Conservation (phyloP, 2,113 vertebrate genomes). For the Hyaena hyaena region DNA sequence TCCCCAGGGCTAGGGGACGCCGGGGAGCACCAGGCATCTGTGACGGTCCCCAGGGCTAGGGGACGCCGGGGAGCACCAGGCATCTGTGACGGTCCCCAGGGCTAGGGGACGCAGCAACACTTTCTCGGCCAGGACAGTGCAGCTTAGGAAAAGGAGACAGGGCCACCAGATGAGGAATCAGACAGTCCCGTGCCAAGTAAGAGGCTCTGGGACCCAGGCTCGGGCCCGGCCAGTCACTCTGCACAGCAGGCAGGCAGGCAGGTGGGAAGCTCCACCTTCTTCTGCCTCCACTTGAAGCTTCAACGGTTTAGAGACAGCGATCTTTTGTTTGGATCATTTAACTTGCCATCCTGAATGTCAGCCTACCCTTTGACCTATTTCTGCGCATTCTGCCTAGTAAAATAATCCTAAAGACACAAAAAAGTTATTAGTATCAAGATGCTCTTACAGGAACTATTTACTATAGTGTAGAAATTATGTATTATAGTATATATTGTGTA, state of each 20-base stretch:
- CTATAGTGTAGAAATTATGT: neutral
- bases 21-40: neutral
- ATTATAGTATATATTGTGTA: neutral
- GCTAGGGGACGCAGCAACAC: neutral
- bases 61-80: neutral
- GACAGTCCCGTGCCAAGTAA: neutral
- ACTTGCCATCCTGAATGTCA: neutral
- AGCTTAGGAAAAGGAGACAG: neutral
- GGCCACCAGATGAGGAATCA: neutral
- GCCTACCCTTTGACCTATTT: neutral
- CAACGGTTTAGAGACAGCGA: neutral
- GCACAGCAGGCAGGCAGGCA: rapidly evolving
- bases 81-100: neutral
- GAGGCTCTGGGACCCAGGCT: neutral
- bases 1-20: neutral
- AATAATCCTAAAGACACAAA: constrained; percentile 26
- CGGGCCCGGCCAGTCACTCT: neutral
- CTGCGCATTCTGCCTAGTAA: constrained; percentile 22
- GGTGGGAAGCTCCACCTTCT: neutral
- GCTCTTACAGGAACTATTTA: neutral
- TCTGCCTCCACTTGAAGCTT: neutral
- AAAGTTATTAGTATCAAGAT: neutral
- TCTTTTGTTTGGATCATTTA: neutral
- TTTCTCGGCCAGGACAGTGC: neutral
- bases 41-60: neutral